Percentiles rank a stretch among this genome's conserved stretches.
These are phyloP conservation scores for Eupristina koningsbergeri DNA, from an alignment of 1,140 invertebrate genomes.

Conservation along the genomic window DNA sequence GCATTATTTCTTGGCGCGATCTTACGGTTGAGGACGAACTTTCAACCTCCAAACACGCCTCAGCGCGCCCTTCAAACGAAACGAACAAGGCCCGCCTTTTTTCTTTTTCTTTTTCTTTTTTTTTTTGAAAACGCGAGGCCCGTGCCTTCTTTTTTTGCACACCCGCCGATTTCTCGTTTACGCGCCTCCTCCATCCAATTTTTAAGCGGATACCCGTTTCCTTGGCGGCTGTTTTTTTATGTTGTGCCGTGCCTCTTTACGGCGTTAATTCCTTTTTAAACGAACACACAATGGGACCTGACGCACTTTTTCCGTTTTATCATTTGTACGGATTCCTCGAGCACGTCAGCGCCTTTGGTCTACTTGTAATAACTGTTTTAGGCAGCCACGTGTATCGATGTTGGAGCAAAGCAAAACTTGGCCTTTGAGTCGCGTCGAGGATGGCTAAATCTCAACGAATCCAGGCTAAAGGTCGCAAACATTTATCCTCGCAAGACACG, in stretches of 20 bases:
- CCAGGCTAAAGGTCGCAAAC: too few relatives aligned
- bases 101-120: too few relatives aligned
- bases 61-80: too few relatives aligned
- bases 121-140: too few relatives aligned
- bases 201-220: neutral
- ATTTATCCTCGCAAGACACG: neutral
- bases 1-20: too few relatives aligned
- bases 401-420: neutral
- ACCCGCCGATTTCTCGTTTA: neutral
- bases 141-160: neutral
- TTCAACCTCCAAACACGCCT: too few relatives aligned
- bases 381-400: neutral
- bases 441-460: neutral
- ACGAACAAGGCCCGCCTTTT: too few relatives aligned
- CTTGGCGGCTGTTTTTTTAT: neutral
- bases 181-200: neutral
- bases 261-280: constrained; percentile 1
- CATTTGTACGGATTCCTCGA: constrained; percentile 2
- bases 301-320: constrained; percentile 16
- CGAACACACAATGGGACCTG: neutral
- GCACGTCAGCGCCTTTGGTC: neutral
- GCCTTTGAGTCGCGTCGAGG: neutral
- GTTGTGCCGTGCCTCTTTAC: too few relatives aligned
- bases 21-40: too few relatives aligned
- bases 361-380: constrained; percentile 11